A percentile compares a stretch with the other conserved stretches of the same genome.
phyloP scores from a whole-genome alignment of 1,140 invertebrate genomes.

The Caerostris extrusa region DNA sequence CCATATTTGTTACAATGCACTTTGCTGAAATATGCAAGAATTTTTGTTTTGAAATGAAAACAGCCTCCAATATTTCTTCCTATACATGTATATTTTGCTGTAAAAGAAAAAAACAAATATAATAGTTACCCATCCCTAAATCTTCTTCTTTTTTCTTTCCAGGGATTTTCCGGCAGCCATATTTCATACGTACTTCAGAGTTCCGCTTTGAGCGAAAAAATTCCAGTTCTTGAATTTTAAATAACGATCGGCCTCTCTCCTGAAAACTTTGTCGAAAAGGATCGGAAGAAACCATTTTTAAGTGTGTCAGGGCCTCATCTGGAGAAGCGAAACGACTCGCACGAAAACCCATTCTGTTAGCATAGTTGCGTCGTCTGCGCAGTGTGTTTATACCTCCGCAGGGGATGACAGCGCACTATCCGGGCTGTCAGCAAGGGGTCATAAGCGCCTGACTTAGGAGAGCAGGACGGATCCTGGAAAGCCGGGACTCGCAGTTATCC shows the following conservation, averaged over 20 bases:
- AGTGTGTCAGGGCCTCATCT: slow-evolving; percentile 40
- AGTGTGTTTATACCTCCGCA: background rate
- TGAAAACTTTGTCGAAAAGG: background rate
- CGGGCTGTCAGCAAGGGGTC: slow-evolving; percentile 41
- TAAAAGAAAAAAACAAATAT: background rate
- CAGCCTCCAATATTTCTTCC: background rate
- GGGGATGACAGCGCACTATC: slow-evolving; percentile 30
- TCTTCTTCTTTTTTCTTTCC: background rate
- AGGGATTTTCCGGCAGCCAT: background rate
- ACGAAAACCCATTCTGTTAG: slow-evolving; percentile 31
- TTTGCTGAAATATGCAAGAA: background rate
- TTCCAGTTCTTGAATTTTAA: slow-evolving; percentile 54
- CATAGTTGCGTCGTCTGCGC: background rate
- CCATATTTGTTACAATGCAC: background rate
- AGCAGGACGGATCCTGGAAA: slow-evolving; percentile 7
- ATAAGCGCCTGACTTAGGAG: slow-evolving; percentile 53
- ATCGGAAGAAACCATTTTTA: slow-evolving; percentile 12
- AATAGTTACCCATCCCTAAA: background rate
- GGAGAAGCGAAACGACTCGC: background rate
- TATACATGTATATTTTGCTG: background rate
- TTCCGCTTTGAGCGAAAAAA: background rate
- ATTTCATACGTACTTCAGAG: slow-evolving; percentile 8
- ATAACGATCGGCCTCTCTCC: slow-evolving; percentile 29
- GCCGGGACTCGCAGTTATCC: slow-evolving; percentile 46
- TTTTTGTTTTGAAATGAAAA: background rate